Evolutionary conservation across 2,113 vertebrate species (phyloP).

Genomic region (Ceyx melanurus): DNA sequence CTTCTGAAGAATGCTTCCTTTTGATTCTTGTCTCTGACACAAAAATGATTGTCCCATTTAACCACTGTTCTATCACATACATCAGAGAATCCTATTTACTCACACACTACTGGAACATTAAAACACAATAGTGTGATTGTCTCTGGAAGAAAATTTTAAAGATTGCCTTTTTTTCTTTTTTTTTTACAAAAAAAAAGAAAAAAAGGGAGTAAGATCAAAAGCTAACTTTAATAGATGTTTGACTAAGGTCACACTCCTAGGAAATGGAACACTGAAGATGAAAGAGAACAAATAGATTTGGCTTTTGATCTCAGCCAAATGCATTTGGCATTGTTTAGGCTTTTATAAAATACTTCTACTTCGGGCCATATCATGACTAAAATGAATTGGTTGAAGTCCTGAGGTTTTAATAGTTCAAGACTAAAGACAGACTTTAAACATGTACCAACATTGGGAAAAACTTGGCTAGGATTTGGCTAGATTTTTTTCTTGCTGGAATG

Average conservation of each 20-base stretch:
- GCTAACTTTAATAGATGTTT: slow-evolving; percentile 85
- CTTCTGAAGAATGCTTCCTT: slow-evolving; percentile 77
- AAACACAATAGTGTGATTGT: slow-evolving; percentile 80
- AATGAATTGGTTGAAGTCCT: slow-evolving; percentile 62
- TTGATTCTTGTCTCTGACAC: slow-evolving; percentile 76
- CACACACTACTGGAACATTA: slow-evolving; percentile 71
- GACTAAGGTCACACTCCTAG: slow-evolving; percentile 82
- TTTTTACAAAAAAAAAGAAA: not conserved
- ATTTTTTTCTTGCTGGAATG: not conserved
- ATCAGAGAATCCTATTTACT: slow-evolving; percentile 81
- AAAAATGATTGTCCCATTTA: slow-evolving; percentile 79
- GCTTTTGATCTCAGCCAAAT: slow-evolving; percentile 80
- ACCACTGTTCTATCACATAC: slow-evolving; percentile 70
- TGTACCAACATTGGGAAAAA: slow-evolving; percentile 14
- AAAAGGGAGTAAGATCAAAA: slow-evolving; percentile 74
- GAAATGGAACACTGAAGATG: slow-evolving; percentile 83
- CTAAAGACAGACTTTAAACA: slow-evolving; percentile 41
- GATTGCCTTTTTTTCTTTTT: slow-evolving; percentile 59
- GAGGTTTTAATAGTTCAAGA: slow-evolving; percentile 48
- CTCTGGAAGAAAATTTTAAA: slow-evolving; percentile 73
- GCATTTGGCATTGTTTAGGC: slow-evolving; percentile 82
- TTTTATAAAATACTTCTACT: slow-evolving; percentile 79
- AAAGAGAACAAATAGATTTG: slow-evolving; percentile 80
- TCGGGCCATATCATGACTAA: slow-evolving; percentile 57
- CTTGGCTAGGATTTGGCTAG: not conserved